phyloP scores from a whole-genome alignment of 1,140 invertebrate species.

The Cepaea nemoralis region DNA sequence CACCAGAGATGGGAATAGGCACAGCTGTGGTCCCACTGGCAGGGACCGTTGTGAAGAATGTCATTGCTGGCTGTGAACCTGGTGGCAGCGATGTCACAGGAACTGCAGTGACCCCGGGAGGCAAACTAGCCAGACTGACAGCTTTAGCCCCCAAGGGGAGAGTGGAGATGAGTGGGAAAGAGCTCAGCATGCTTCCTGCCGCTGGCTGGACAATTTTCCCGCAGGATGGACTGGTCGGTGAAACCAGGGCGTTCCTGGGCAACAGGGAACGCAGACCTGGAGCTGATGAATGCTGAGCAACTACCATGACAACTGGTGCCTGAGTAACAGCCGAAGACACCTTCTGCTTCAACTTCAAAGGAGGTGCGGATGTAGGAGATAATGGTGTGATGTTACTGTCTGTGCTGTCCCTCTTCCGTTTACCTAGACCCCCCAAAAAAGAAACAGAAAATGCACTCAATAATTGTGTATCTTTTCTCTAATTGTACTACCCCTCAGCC shows the following conservation, averaged over 20 bases:
- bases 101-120: slow-evolving; percentile 11
- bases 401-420: not conserved
- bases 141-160: slow-evolving; percentile 35
- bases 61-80: slow-evolving; percentile 22
- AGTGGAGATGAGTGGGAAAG: slow-evolving; percentile 32
- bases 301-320: slow-evolving; percentile 43
- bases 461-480: not conserved
- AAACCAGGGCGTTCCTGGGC: slow-evolving; percentile 20
- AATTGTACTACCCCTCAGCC: too few relatives aligned
- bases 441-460: not conserved
- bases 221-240: not conserved
- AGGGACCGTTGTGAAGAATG: slow-evolving; percentile 21
- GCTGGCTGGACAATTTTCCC: not conserved
- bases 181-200: not conserved
- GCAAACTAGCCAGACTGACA: slow-evolving; percentile 25
- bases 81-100: slow-evolving; percentile 16
- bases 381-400: not conserved
- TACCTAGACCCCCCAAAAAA: not conserved
- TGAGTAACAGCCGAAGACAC: not conserved
- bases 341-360: not conserved
- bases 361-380: not conserved
- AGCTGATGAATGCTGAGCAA: slow-evolving; percentile 36
- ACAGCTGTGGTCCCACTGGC: not conserved
- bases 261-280: slow-evolving; percentile 45
- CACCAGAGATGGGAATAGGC: not conserved